Percentiles rank a stretch among this genome's conserved stretches.
Conservation (phyloP, 2,888 invertebrate species). For the Polydrusus cervinus region DNA sequence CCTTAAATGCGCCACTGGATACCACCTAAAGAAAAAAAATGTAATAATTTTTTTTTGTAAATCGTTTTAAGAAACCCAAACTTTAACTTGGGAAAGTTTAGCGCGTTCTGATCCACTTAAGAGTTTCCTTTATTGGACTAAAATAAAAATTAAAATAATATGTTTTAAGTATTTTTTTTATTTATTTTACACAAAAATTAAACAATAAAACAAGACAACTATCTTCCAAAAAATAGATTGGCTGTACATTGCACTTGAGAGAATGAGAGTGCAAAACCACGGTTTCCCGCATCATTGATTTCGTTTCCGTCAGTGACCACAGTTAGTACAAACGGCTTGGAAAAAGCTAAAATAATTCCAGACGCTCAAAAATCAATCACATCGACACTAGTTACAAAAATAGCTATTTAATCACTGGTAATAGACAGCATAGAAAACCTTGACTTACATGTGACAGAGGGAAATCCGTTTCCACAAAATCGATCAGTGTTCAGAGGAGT, state of each 20-base stretch:
- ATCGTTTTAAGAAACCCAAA: too few species aligned
- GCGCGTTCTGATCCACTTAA: too few species aligned
- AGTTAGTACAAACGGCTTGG: slow-evolving; percentile 83
- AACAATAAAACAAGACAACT: background rate
- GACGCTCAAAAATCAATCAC: too few species aligned
- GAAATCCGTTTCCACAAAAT: slow-evolving; percentile 84
- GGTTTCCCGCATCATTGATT: slow-evolving; percentile 79
- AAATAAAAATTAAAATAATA: too few species aligned
- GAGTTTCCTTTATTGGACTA: too few species aligned
- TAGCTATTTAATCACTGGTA: too few species aligned
- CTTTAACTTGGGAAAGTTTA: too few species aligned
- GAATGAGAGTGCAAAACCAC: slow-evolving; percentile 83
- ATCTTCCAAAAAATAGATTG: slow-evolving; percentile 32
- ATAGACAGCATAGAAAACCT: too few species aligned
- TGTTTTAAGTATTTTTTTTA: background rate
- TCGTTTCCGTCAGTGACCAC: slow-evolving; percentile 81
- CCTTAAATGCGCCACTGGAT: too few species aligned
- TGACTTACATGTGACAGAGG: slow-evolving; percentile 77
- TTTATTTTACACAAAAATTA: background rate
- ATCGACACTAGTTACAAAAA: background rate
- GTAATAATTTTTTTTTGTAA: too few species aligned
- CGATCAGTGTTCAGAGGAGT: slow-evolving; percentile 75
- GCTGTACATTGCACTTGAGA: slow-evolving; percentile 77
- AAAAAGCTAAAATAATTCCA: slow-evolving; percentile 76
- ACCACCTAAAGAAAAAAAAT: too few species aligned